Conservation (phyloP, 2,113 vertebrate genomes). For the Nothobranchius kuhntae region DNA sequence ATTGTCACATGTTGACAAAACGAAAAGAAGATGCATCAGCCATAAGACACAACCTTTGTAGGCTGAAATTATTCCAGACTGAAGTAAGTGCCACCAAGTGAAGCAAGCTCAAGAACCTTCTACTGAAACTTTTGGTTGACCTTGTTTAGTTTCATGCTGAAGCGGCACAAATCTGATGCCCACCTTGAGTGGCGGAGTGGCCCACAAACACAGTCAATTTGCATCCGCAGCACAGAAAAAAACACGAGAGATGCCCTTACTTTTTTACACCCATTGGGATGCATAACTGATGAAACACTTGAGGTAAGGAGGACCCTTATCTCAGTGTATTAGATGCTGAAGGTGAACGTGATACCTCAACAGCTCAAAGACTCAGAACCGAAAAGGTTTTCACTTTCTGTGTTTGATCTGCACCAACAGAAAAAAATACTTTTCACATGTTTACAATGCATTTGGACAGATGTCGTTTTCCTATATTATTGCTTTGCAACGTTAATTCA, state of each 20-base stretch:
- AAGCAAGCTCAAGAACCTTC: background rate
- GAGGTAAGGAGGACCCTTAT: background rate
- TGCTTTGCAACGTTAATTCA: background rate
- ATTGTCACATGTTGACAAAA: slow-evolving; percentile 3
- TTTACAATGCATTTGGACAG: background rate
- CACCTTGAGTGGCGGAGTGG: slow-evolving; percentile 19
- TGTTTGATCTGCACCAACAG: background rate
- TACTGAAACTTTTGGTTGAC: slow-evolving; percentile 30
- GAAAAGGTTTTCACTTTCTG: too few species aligned
- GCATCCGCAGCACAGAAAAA: slow-evolving; percentile 35
- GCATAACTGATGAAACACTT: background rate
- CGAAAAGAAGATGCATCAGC: background rate
- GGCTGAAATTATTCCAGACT: background rate
- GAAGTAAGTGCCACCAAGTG: background rate
- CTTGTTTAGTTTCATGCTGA: slow-evolving; percentile 31
- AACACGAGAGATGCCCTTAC: background rate
- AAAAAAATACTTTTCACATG: background rate
- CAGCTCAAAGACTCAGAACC: background rate
- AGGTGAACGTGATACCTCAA: background rate
- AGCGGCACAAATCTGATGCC: slow-evolving; percentile 40
- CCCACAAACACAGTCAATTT: slow-evolving; percentile 17
- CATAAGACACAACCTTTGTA: background rate
- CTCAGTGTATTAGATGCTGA: background rate
- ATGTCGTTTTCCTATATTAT: background rate
- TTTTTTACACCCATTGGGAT: background rate